phyloP scores from a whole-genome alignment of 2,888 invertebrate species.

The Aromia moschata region DNA sequence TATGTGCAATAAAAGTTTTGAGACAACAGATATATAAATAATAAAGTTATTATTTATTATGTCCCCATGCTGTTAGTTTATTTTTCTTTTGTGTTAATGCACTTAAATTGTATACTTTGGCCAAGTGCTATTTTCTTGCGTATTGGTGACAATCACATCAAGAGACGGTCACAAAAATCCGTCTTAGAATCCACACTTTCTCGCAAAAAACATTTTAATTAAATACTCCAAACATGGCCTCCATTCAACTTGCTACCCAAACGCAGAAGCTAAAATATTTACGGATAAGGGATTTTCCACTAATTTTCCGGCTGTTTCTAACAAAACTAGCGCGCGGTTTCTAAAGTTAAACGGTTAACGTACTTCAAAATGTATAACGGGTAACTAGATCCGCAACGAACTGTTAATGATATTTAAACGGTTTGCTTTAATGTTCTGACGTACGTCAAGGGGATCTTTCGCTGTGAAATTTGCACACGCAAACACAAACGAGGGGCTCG shows the following conservation, averaged over 20 bases:
- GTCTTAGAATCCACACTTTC: too few species aligned
- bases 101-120: background rate
- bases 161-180: too few species aligned
- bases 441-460: background rate
- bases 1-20: constrained; percentile 1
- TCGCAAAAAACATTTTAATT: too few species aligned
- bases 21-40: constrained; percentile 1
- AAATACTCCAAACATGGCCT: too few species aligned
- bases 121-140: too few species aligned
- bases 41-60: background rate
- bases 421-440: background rate
- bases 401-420: background rate
- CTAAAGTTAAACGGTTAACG: background rate
- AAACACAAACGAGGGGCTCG: too few species aligned
- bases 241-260: too few species aligned
- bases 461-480: background rate
- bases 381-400: background rate
- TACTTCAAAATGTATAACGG: background rate
- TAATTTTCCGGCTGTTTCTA: background rate
- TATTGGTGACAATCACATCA: too few species aligned
- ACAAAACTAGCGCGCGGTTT: background rate
- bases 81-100: background rate
- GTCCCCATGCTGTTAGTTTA: background rate
- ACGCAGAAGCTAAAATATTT: constrained; percentile 42
- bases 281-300: constrained; percentile 30